phyloP scores from a whole-genome alignment of 2,797 vertebrate genomes.

The Smutsia temminckii region DNA sequence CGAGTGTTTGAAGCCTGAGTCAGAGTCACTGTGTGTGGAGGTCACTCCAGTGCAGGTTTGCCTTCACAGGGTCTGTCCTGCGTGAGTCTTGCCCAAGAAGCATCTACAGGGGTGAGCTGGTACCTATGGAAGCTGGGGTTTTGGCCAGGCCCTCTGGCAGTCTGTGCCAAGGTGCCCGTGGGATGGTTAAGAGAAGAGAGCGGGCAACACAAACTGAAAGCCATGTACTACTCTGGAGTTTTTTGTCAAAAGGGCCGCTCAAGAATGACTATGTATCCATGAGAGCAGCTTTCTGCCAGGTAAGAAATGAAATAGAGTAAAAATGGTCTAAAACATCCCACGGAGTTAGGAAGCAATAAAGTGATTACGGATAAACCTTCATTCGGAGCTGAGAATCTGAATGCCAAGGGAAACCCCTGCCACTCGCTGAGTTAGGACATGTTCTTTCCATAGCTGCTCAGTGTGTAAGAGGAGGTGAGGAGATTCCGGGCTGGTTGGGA shows the following conservation, averaged over 20 bases:
- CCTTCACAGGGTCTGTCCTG: constrained; percentile 69
- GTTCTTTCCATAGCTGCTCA: neutral
- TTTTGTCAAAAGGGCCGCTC: constrained; percentile 30
- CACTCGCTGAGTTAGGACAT: neutral
- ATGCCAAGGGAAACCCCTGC: neutral
- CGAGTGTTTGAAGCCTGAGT: constrained; percentile 78
- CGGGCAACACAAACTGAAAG: constrained; percentile 37
- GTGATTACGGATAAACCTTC: constrained; percentile 63
- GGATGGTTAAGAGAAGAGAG: constrained; percentile 35
- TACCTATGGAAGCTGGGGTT: neutral
- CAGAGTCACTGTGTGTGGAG: constrained; percentile 73
- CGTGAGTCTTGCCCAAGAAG: constrained; percentile 56
- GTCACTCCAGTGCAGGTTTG: constrained; percentile 51
- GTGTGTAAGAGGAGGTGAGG: neutral
- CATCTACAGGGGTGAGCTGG: constrained; percentile 21
- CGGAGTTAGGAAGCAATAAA: constrained; percentile 74
- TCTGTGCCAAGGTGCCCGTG: neutral
- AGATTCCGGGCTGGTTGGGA: neutral
- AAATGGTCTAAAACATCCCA: constrained; percentile 46
- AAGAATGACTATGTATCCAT: constrained; percentile 64
- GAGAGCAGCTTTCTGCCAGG: constrained; percentile 64
- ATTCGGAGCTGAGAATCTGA: constrained; percentile 63
- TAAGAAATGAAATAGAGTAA: constrained; percentile 57
- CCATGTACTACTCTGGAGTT: neutral
- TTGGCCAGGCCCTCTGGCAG: neutral